Conservation (phyloP, 2,888 invertebrate genomes). For the Masnerella sp. region DNA sequence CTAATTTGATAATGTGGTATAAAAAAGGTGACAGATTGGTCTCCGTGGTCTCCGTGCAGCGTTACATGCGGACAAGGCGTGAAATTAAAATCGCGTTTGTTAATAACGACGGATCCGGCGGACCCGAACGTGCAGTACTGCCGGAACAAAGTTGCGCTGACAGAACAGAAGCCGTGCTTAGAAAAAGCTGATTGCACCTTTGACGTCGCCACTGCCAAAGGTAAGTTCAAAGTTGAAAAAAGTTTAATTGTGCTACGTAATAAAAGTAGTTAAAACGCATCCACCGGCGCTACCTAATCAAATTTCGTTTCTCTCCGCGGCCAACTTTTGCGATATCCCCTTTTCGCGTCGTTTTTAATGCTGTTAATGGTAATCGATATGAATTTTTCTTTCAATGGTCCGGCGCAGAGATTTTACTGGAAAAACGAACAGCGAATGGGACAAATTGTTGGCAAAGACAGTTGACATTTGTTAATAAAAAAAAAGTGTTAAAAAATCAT, state of each 20-base stretch:
- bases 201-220: conserved; percentile 87
- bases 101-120: conserved; percentile 83
- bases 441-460: too few relatives aligned
- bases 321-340: not conserved
- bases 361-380: not conserved
- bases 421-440: too few relatives aligned
- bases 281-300: not conserved
- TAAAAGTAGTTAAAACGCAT: conserved; percentile 15
- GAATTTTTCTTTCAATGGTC: too few relatives aligned
- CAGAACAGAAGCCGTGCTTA: conserved; percentile 86
- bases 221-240: conserved; percentile 78
- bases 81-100: conserved; percentile 84
- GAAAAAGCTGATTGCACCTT: conserved; percentile 84
- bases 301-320: not conserved
- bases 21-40: conserved; percentile 88
- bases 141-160: conserved; percentile 83
- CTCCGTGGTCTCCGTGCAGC: conserved; percentile 95
- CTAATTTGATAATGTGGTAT: not conserved
- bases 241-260: conserved; percentile 17
- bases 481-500: too few relatives aligned
- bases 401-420: too few relatives aligned
- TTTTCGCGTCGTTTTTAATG: not conserved
- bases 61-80: conserved; percentile 92
- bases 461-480: too few relatives aligned
- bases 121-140: conserved; percentile 81